A percentile compares a stretch with the other conserved stretches of the same genome.
Evolutionary conservation across 2,888 invertebrate genomes (phyloP).

Genomic region (Allygus modestus): DNA sequence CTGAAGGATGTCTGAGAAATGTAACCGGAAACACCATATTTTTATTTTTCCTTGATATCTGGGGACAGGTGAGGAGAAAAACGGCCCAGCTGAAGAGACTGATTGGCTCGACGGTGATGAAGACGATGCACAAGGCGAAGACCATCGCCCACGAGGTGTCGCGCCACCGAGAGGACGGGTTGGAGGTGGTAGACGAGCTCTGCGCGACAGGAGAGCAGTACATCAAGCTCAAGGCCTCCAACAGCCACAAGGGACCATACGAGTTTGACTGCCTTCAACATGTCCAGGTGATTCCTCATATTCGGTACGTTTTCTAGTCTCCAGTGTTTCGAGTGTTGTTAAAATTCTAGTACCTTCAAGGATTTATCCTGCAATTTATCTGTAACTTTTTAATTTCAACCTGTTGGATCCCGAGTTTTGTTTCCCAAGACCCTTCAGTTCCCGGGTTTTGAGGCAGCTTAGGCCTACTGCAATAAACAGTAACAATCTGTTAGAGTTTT

Average conservation of each 20-base stretch:
- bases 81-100: slow-evolving; percentile 83
- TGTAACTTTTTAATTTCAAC: no score
- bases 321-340: neutral
- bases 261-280: slow-evolving; percentile 96
- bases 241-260: slow-evolving; percentile 97
- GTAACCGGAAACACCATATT: neutral
- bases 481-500: no score
- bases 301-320: slow-evolving; percentile 65
- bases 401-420: no score
- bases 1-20: no score
- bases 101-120: slow-evolving; percentile 93
- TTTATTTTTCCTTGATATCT: neutral
- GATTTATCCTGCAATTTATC: no score
- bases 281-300: slow-evolving; percentile 82
- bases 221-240: slow-evolving; percentile 95
- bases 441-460: no score
- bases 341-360: no score
- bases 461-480: no score
- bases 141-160: slow-evolving; percentile 77
- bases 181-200: slow-evolving; percentile 81
- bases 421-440: no score
- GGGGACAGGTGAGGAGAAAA: slow-evolving; percentile 73
- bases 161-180: slow-evolving; percentile 90
- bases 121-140: slow-evolving; percentile 94
- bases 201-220: slow-evolving; percentile 81